Evolutionary conservation across 2,888 invertebrate genomes (phyloP), one percentile per base, ranked within the genome.

Genomic region (Linnaemya vulpina): DNA sequence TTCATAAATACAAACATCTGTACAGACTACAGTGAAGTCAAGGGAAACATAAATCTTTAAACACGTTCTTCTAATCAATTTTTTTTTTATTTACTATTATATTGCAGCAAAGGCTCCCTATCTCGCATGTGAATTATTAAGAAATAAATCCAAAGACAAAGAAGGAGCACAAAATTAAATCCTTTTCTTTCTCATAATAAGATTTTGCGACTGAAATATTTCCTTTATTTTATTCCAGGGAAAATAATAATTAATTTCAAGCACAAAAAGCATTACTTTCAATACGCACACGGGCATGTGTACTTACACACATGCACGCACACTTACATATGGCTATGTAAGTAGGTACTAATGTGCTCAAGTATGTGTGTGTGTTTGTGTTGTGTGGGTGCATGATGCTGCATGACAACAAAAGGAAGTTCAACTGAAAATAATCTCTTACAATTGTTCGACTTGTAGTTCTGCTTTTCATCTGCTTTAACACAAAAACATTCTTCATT

Each of bases 121-220:
- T 51, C 38, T 53, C 2, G 2, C 30, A 30, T 62, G n/a, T n/a
- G 15, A 51, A 51, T 51, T 51, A 58, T 53, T 13, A 38, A 22
- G 1, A 43, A 63, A 30, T 11, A 63, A 35, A 5, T 49, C 7
- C n/a, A 49, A 49, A 49, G n/a, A 70, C 11, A 20, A 58, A 38
- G 11, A 20, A 58, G 25, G 11, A 9, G 15, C 38, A 35, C 9
- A 58, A 49, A 17, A 13, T 11, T 30, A 78, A 70, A 30, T 10
- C 40, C 49, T 51, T 63, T 65, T 11, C n/a, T 70, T 63, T 53
- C n/a, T n/a, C 11, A 49, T 75, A 79, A 79, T 58, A 51, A 70
- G 75, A 25, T 75, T 78, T 74, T 78, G 55, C n/a, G 38, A 58
- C 53, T 49, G 49, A 74, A 71, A 71, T 43, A 75, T 79, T 79